Conservation (phyloP, 2,888 invertebrate genomes). For the Rhagonycha lutea region DNA sequence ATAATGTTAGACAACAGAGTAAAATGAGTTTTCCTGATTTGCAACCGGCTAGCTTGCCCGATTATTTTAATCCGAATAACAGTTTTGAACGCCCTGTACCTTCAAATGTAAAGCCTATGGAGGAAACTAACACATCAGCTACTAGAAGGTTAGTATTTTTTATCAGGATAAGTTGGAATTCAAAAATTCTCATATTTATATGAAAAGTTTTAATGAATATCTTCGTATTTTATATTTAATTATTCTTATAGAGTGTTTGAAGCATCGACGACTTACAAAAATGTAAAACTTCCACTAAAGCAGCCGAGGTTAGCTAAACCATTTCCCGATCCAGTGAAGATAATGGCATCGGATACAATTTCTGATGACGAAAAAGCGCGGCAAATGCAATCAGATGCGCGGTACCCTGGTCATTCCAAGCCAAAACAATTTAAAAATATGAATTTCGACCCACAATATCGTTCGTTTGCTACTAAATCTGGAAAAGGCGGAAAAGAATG, state of each 20-base stretch:
- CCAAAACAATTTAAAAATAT: neutral
- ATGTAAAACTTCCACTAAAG: slow-evolving; percentile 47
- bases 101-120: neutral
- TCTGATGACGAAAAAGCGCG: slow-evolving; percentile 53
- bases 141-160: neutral
- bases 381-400: slow-evolving; percentile 45
- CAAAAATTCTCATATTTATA: neutral
- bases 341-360: slow-evolving; percentile 49
- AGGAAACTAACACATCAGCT: neutral
- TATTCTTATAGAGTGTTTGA: slow-evolving; percentile 37
- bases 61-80: slow-evolving; percentile 35
- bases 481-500: neutral
- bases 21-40: slow-evolving; percentile 34
- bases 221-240: neutral
- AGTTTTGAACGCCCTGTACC: neutral
- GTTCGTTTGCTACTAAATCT: neutral
- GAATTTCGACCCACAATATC: neutral
- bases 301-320: slow-evolving; percentile 48
- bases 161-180: neutral
- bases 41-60: slow-evolving; percentile 38
- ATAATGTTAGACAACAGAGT: slow-evolving; percentile 21
- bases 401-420: slow-evolving; percentile 1
- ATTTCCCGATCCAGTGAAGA: slow-evolving; percentile 52
- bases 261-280: slow-evolving; percentile 47
- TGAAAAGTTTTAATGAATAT: neutral